phyloP scores from a whole-genome alignment of 2,113 vertebrate species.

The Eleginops maclovinus region DNA sequence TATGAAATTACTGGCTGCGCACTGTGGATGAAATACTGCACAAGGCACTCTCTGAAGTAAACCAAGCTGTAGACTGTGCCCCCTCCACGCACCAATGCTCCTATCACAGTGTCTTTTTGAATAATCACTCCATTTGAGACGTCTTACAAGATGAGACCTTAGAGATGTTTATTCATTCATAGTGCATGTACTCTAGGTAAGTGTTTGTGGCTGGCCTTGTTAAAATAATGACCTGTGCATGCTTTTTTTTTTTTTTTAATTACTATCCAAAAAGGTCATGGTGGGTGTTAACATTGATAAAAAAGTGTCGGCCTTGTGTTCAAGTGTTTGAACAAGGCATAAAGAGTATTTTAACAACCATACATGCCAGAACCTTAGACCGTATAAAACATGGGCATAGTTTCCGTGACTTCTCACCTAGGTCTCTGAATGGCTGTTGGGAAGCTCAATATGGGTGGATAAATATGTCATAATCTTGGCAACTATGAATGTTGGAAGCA shows the following conservation, averaged over 20 bases:
- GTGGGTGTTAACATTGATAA: conserved; percentile 31
- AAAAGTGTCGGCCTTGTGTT: neutral
- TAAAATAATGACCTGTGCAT: neutral
- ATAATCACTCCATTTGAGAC: conserved; percentile 36
- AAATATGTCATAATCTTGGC: too few species aligned
- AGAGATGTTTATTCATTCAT: conserved; percentile 28
- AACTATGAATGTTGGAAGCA: too few species aligned
- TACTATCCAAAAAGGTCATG: neutral
- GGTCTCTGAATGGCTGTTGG: too few species aligned
- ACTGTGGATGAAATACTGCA: conserved; percentile 38
- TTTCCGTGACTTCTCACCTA: too few species aligned
- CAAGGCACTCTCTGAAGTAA: conserved; percentile 30
- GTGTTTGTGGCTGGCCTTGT: neutral
- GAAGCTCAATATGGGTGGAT: too few species aligned
- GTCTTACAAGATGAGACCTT: conserved; percentile 16
- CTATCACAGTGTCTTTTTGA: conserved; percentile 5
- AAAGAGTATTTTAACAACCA: conserved; percentile 5
- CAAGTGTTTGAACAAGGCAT: conserved; percentile 7
- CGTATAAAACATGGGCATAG: too few species aligned
- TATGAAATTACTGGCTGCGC: conserved; percentile 35
- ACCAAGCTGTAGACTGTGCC: conserved; percentile 10
- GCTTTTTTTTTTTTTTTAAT: neutral
- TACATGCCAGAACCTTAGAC: too few species aligned
- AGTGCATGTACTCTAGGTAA: neutral
- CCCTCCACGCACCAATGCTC: neutral